These are phyloP conservation scores for Pygoscelis adeliae DNA, from an alignment of 2,113 vertebrate genomes.

Conservation along the genomic window DNA sequence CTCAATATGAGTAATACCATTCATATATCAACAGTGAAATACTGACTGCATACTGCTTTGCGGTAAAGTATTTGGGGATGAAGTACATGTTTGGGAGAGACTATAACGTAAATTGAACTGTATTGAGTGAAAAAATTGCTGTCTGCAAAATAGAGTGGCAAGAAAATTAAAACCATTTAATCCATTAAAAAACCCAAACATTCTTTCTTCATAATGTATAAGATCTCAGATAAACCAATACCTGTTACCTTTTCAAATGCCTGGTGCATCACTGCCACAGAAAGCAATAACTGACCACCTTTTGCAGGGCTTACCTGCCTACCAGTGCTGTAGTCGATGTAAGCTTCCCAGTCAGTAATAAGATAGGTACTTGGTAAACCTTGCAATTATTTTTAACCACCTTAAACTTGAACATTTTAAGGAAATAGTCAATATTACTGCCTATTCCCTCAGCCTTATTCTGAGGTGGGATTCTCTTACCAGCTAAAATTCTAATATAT, in stretches of 20 bases:
- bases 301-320: background rate
- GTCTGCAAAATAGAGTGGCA: background rate
- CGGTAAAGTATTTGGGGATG: background rate
- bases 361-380: background rate
- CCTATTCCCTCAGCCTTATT: background rate
- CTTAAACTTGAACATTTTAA: background rate
- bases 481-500: background rate
- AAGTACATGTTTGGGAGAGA: background rate
- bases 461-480: background rate
- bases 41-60: background rate
- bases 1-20: background rate
- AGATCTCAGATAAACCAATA: background rate
- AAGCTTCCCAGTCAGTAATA: background rate
- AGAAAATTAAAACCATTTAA: background rate
- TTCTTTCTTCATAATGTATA: background rate
- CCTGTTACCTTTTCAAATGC: background rate
- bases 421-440: background rate
- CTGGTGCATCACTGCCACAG: background rate
- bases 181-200: background rate
- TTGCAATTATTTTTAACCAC: background rate
- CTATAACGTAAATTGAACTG: background rate
- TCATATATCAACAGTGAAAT: background rate
- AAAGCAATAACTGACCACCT: background rate
- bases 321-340: fast-evolving
- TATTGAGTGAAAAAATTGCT: background rate